Evolutionary conservation across 2,888 invertebrate species (phyloP).

Genomic region (Rhimphoctona megacephalus): DNA sequence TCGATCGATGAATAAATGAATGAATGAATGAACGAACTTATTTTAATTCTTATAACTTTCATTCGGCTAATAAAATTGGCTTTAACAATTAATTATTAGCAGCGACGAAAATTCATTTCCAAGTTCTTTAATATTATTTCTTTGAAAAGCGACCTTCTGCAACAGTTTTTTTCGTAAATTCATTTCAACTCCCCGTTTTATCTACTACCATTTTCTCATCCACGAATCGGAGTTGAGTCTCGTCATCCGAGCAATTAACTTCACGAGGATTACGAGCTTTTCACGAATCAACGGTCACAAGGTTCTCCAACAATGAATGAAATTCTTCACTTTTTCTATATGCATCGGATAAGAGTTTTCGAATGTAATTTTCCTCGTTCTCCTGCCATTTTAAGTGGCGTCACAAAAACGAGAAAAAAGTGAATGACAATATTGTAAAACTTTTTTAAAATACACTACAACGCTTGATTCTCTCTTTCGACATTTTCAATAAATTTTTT

Average conservation of each 20-base stretch:
- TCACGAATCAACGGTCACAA: constrained; percentile 39
- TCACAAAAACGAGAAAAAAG: constrained; percentile 7
- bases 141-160: not conserved
- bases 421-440: not conserved
- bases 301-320: constrained; percentile 36
- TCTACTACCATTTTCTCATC: constrained; percentile 21
- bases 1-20: not conserved
- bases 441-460: not conserved
- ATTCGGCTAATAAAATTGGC: not conserved
- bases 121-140: not conserved
- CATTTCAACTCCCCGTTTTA: constrained; percentile 7
- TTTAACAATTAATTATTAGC: not conserved
- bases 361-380: not conserved
- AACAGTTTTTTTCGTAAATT: constrained; percentile 3
- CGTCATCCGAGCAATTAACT: constrained; percentile 54
- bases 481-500: not conserved
- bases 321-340: constrained; percentile 31
- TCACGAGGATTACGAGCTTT: constrained; percentile 52
- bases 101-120: not conserved
- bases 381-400: not conserved
- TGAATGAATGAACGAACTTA: too few relatives aligned
- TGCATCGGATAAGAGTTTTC: constrained; percentile 2
- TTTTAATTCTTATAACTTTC: not conserved
- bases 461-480: not conserved
- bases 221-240: constrained; percentile 33